Conservation (phyloP, 2,888 invertebrate species). For the Oligia strigilis region DNA sequence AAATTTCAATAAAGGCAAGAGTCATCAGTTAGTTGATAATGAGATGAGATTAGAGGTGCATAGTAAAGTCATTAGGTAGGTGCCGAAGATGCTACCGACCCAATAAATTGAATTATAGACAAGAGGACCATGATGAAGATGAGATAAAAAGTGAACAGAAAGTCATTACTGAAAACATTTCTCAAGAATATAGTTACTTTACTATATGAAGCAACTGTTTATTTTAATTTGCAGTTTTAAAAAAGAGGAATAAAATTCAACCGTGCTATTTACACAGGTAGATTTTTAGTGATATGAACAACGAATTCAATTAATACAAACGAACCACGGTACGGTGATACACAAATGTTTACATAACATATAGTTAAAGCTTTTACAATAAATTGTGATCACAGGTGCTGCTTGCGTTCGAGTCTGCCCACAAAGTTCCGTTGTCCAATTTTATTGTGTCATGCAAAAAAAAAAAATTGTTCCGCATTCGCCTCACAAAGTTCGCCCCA, state of each 20-base stretch:
- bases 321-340: constrained; percentile 24
- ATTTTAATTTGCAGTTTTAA: not conserved
- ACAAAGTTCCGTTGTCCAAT: constrained; percentile 41
- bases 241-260: not conserved
- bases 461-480: not conserved
- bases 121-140: no score
- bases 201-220: not conserved
- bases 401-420: constrained; percentile 33
- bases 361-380: constrained; percentile 54
- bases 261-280: not conserved
- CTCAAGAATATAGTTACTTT: no score
- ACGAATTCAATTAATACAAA: constrained; percentile 44
- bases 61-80: not conserved
- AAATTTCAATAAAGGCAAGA: not conserved
- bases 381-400: constrained; percentile 60
- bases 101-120: not conserved
- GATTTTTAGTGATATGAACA: not conserved
- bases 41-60: not conserved
- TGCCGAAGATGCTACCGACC: not conserved
- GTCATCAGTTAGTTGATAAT: not conserved
- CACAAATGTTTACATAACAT: constrained; percentile 22
- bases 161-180: not conserved
- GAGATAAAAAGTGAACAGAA: not conserved
- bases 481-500: not conserved
- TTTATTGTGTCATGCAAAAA: not conserved